Percentiles rank a stretch among this genome's conserved stretches.
Evolutionary conservation across 2,888 invertebrate genomes (phyloP).

Genomic region (Yponomeuta sedellus): DNA sequence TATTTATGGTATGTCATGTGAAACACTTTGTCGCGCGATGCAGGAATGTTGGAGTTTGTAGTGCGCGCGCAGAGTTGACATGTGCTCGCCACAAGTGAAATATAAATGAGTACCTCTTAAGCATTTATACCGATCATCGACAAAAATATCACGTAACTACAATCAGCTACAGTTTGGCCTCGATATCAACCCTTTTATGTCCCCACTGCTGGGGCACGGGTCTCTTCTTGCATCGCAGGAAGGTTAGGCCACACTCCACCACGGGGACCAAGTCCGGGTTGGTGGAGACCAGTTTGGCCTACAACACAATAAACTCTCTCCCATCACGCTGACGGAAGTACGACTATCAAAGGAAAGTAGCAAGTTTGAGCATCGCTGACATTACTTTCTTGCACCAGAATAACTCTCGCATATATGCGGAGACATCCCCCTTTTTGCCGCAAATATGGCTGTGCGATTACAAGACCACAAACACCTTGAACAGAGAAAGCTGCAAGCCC

Average conservation of each 20-base stretch:
- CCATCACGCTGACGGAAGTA: neutral
- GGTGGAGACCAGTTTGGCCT: neutral
- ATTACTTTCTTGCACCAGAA: neutral
- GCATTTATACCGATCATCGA: no score
- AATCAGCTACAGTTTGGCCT: neutral
- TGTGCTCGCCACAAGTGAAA: no score
- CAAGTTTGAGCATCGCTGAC: neutral
- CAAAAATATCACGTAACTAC: neutral
- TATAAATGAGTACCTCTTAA: no score
- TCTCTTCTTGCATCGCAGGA: no score
- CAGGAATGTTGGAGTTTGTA: no score
- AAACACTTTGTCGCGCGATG: no score
- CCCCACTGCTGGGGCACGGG: no score
- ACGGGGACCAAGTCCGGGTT: no score
- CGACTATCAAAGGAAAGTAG: neutral
- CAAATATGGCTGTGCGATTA: neutral
- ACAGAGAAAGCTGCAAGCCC: neutral
- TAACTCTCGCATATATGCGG: neutral
- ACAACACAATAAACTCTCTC: neutral
- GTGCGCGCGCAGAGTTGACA: no score
- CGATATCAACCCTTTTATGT: no score
- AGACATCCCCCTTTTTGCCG: neutral
- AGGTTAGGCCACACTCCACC: no score
- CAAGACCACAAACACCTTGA: neutral
- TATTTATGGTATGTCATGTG: no score